Conservation (phyloP, 2,113 vertebrate species). For the Lasiurus cinereus region DNA sequence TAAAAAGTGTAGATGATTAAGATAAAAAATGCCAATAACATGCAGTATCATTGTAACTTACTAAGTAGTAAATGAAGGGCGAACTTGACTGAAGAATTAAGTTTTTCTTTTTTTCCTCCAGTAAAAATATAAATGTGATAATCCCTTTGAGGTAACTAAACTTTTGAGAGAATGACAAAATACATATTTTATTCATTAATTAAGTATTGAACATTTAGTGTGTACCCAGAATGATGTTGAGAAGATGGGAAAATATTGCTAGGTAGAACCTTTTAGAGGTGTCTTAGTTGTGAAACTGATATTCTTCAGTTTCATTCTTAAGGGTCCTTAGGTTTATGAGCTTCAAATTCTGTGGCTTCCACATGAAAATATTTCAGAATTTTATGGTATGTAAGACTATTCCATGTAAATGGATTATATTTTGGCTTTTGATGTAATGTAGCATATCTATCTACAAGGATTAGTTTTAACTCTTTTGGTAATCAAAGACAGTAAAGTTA, state of each 20-base stretch:
- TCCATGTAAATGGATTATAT: neutral
- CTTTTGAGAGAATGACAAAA: neutral
- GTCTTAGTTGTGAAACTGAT: neutral
- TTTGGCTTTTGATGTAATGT: neutral
- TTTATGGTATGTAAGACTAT: slow-evolving; percentile 23
- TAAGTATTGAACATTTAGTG: neutral
- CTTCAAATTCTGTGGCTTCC: neutral
- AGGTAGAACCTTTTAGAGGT: neutral
- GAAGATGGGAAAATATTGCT: neutral
- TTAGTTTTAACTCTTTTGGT: neutral
- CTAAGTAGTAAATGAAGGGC: neutral
- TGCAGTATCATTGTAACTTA: neutral
- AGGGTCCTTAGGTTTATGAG: neutral
- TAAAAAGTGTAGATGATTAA: neutral
- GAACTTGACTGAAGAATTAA: neutral
- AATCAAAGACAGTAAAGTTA: neutral
- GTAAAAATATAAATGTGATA: neutral
- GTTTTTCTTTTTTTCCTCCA: neutral
- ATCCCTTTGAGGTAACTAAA: neutral
- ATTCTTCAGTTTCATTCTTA: neutral
- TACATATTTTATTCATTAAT: neutral
- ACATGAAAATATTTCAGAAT: neutral
- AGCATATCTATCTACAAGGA: neutral
- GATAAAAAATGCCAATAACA: neutral
- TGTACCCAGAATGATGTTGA: neutral